Conservation (phyloP, 2,797 vertebrate species). For the Melanotaenia trifasciata region DNA sequence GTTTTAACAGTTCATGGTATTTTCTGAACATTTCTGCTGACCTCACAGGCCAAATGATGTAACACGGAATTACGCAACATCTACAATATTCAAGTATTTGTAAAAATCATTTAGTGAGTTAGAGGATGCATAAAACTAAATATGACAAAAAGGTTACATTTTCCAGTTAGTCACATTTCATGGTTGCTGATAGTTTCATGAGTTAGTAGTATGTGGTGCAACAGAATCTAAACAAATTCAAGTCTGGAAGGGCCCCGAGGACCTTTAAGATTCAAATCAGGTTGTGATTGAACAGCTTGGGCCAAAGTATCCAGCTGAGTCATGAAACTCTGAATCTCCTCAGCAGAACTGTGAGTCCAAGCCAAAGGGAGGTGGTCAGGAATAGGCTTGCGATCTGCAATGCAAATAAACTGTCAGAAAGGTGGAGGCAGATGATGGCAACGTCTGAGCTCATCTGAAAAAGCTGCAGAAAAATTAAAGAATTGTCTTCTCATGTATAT, state of each 20-base stretch:
- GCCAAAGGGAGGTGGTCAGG: constrained; percentile 80
- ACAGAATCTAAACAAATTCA: constrained; percentile 42
- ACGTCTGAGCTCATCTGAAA: not conserved
- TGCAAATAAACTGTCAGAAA: constrained; percentile 19
- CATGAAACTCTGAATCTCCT: constrained; percentile 73
- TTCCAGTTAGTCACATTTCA: not conserved
- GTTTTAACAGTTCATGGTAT: not conserved
- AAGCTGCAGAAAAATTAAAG: not conserved
- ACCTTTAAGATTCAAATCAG: constrained; percentile 11
- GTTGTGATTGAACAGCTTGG: constrained; percentile 40
- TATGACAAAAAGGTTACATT: not conserved
- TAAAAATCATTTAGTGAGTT: not conserved
- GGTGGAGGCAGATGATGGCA: not conserved
- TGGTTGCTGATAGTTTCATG: constrained; percentile 1
- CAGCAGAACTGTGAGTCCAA: constrained; percentile 75
- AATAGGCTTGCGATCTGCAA: constrained; percentile 74
- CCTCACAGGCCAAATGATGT: constrained; percentile 3
- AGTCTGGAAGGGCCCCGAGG: constrained; percentile 6
- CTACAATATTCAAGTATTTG: not conserved
- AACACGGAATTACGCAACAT: not conserved
- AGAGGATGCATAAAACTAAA: not conserved
- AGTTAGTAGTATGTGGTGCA: not conserved
- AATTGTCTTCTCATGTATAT: not conserved
- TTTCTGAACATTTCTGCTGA: constrained; percentile 1
- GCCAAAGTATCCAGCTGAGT: constrained; percentile 73